These are phyloP conservation scores for Cryptotis parvus DNA, from an alignment of 2,113 vertebrate genomes.

Conservation along the genomic window DNA sequence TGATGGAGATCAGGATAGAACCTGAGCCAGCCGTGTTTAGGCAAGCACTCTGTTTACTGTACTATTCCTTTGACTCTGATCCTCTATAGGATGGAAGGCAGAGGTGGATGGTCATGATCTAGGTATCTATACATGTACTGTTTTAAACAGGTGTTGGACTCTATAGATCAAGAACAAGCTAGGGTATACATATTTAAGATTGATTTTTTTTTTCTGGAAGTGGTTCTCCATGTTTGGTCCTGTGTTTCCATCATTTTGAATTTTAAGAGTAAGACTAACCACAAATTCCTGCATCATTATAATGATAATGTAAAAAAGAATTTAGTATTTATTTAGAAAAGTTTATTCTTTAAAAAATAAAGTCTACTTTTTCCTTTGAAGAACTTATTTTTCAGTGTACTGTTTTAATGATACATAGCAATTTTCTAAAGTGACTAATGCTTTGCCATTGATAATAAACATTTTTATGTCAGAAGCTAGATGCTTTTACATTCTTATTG, in stretches of 20 bases:
- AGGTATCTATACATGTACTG: not conserved
- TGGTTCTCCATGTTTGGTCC: not conserved
- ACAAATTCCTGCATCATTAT: not conserved
- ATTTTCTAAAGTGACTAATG: conserved; percentile 3
- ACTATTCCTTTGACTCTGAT: no score
- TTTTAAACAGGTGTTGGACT: not conserved
- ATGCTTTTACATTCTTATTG: not conserved
- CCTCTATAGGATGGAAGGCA: not conserved
- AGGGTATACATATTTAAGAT: not conserved
- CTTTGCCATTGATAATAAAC: not conserved
- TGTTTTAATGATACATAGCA: no score
- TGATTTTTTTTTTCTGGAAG: not conserved
- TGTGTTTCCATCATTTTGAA: not conserved
- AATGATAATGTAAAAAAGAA: not conserved
- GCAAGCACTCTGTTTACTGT: no score
- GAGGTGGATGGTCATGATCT: not conserved
- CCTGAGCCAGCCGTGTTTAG: no score
- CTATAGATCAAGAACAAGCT: not conserved
- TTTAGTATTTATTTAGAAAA: not conserved
- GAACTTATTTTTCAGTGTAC: not conserved
- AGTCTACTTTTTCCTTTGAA: not conserved
- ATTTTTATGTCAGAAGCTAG: not conserved
- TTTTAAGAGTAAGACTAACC: conserved; percentile 17
- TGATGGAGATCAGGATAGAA: no score
- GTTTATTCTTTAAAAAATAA: conserved; percentile 38